Conservation (phyloP, 2,888 invertebrate genomes). For the Chironomus riparius region DNA sequence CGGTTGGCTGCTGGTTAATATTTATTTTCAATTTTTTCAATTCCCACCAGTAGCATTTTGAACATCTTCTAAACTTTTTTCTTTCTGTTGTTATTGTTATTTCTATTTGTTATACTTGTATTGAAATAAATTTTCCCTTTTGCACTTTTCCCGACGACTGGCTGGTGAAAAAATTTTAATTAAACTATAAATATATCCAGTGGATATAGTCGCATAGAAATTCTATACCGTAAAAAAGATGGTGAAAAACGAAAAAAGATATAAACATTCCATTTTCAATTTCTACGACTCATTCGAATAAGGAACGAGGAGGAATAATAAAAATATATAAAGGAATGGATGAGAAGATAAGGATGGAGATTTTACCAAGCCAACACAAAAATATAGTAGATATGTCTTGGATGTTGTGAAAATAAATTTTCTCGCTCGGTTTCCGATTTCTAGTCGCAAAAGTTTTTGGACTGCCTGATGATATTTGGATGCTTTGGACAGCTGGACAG, state of each 20-base stretch:
- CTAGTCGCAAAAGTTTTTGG: neutral
- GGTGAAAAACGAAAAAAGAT: neutral
- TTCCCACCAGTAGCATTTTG: conserved; percentile 1
- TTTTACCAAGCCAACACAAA: neutral
- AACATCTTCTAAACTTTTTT: neutral
- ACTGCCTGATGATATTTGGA: neutral
- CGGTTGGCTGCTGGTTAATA: neutral
- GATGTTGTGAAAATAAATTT: conserved; percentile 14
- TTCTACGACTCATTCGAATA: neutral
- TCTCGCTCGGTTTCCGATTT: conserved; percentile 21
- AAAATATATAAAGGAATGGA: no score
- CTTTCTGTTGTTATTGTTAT: neutral
- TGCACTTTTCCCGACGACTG: neutral
- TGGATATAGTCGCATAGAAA: conserved; percentile 2
- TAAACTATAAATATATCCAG: conserved; percentile 26
- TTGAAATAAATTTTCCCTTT: conserved; percentile 4
- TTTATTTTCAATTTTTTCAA: conserved; percentile 16
- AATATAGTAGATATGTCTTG: neutral
- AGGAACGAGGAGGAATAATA: no score
- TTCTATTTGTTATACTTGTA: neutral
- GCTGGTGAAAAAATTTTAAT: conserved; percentile 22
- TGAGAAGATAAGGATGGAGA: conserved; percentile 1
- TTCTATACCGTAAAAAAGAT: neutral
- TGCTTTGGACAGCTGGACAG: no score
- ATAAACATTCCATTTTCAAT: conserved; percentile 27